Evolutionary conservation across 2,888 invertebrate species (phyloP), one percentile per base, ranked within the genome.

Genomic region (Conchocele bisecta): DNA sequence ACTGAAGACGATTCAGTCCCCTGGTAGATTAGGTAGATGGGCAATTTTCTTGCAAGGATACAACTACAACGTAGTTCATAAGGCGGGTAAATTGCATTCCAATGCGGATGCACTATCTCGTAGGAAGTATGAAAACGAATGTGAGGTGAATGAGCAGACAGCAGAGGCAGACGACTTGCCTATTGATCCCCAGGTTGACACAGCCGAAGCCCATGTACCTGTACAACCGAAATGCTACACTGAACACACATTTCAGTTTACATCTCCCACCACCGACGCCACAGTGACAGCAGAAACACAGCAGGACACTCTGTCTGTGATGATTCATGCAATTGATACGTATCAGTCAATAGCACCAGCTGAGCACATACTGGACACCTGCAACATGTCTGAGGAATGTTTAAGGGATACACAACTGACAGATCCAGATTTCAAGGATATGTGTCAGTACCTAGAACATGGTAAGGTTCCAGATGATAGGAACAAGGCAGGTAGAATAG

Each of bases 1-100:
- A 1, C 22, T 76, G 20, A 11, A 63, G 20, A 48, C 41, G 17
- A 67, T 48, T 33, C 66, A 64, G 13, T 13, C 59, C 15, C 56
- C 57, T 31, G 68, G 71, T 17, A 42, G 77, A 26, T 41, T 75
- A 35, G 65, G 66, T 37, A 33, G 80, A 53, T 80, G 75, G 77
- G 60, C 78, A 17, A 41, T 73, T 15, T 67, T 58, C 26, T 50
- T 78, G 22, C 73, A 80, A 35, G 63, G 59, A 3, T 73, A 64
- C 24, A 54, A 67, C 11, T 66, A 65, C 51, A 51, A 65, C 5
- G 41, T 72, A 22, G 44, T 58, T n/a, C 50, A 67, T 29, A 72
- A 67, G 37, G 13, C 57, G 13, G 72, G 72, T 41, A 66, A 63
- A 26, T 44, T 35, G 1, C 58, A 72, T 46, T 29, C 51, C 7